phyloP scores from a whole-genome alignment of 2,797 vertebrate species.

The Potorous gilbertii region DNA sequence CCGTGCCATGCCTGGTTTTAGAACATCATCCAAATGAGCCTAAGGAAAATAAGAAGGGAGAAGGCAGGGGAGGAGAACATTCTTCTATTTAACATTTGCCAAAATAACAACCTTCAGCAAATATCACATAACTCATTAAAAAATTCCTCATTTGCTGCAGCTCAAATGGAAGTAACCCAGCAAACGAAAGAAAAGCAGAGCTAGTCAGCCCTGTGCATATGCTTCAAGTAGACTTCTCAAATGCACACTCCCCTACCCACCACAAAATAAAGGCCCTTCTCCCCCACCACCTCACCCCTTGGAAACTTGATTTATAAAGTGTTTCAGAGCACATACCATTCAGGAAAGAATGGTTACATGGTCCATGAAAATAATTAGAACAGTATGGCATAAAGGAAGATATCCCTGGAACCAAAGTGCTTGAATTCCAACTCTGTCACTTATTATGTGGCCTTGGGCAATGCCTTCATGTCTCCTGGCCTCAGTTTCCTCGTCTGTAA shows the following conservation, averaged over 20 bases:
- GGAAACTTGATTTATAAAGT: conserved; percentile 29
- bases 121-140: conserved; percentile 65
- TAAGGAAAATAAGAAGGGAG: not conserved
- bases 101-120: conserved; percentile 60
- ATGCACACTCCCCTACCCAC: not conserved
- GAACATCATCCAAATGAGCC: conserved; percentile 22
- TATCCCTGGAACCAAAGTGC: not conserved
- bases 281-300: not conserved
- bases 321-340: not conserved
- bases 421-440: not conserved
- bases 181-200: conserved; percentile 36
- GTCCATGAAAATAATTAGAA: conserved; percentile 10
- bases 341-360: not conserved
- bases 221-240: conserved; percentile 44
- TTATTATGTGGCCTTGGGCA: not conserved
- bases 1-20: conserved; percentile 27
- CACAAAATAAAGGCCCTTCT: conserved; percentile 33
- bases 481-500: not conserved
- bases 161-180: conserved; percentile 55
- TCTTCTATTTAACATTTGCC: conserved; percentile 58
- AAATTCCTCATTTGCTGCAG: conserved; percentile 63
- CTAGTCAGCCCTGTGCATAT: not conserved
- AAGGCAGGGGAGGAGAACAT: not conserved
- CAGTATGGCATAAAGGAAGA: not conserved
- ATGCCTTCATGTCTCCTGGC: not conserved